Conservation (phyloP, 2,888 invertebrate genomes). For the Leptinotarsa haldemani region DNA sequence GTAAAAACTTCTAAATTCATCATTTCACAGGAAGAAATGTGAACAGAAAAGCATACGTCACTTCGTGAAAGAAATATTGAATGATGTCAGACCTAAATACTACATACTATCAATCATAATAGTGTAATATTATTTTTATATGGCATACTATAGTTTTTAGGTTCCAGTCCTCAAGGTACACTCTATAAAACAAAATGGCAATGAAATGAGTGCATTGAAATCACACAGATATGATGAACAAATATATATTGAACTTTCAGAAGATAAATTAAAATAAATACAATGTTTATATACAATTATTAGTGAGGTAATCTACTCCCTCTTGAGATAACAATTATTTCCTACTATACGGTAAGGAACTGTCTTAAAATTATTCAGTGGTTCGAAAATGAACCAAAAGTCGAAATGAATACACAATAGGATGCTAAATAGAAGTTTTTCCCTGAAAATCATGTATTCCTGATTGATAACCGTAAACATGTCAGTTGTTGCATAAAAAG, state of each 20-base stretch:
- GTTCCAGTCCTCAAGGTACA: not conserved
- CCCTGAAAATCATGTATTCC: too few relatives aligned
- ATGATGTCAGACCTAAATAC: not conserved
- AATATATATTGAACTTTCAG: slow-evolving; percentile 1
- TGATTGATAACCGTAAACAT: too few relatives aligned
- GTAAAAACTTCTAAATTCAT: not conserved
- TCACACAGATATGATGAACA: not conserved
- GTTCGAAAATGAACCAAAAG: slow-evolving; percentile 15
- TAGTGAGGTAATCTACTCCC: not conserved
- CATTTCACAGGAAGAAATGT: not conserved
- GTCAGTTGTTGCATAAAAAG: too few relatives aligned
- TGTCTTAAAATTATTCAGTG: not conserved
- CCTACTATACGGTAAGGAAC: not conserved
- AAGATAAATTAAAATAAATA: slow-evolving; percentile 26
- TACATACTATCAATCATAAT: not conserved
- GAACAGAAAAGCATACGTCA: not conserved
- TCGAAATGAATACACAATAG: not conserved
- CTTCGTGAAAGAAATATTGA: not conserved
- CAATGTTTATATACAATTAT: slow-evolving; percentile 17
- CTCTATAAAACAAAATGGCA: not conserved
- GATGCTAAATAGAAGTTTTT: not conserved
- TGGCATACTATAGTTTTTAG: not conserved
- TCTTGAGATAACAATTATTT: not conserved
- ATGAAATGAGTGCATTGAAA: slow-evolving; percentile 19
- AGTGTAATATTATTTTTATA: not conserved